These are phyloP conservation scores for Agriopis leucophaearia DNA, from an alignment of 2,888 invertebrate genomes.

Conservation along the genomic window DNA sequence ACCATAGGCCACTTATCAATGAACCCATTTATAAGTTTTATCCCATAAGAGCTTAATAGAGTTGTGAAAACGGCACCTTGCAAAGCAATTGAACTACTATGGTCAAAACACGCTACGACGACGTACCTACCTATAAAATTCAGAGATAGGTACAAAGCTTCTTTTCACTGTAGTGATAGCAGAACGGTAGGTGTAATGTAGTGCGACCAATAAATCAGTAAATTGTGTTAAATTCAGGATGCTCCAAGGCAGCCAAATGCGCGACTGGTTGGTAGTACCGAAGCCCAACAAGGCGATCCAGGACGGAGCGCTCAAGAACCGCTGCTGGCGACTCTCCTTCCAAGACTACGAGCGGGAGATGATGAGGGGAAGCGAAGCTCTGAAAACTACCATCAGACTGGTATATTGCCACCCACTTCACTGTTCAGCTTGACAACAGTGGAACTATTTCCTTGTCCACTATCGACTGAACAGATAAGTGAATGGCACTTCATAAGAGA, in stretches of 20 bases:
- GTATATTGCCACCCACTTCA: slow-evolving; percentile 51
- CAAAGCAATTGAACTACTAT: no score
- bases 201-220: neutral
- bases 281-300: slow-evolving; percentile 73
- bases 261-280: slow-evolving; percentile 83
- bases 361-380: slow-evolving; percentile 71
- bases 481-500: neutral
- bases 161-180: no score
- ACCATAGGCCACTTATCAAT: no score
- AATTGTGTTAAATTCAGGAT: slow-evolving; percentile 38
- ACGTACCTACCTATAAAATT: no score
- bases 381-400: slow-evolving; percentile 79
- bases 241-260: slow-evolving; percentile 53
- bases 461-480: neutral
- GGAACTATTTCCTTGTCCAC: neutral
- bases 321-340: slow-evolving; percentile 86
- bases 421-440: slow-evolving; percentile 2
- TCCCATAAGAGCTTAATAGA: no score
- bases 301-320: slow-evolving; percentile 54
- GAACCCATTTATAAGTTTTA: no score
- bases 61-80: no score
- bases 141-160: neutral
- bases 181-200: no score
- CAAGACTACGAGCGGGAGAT: slow-evolving; percentile 84
- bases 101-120: no score